These are phyloP conservation scores for Parnassius orleans DNA, from an alignment of 2,888 invertebrate species.

Conservation along the genomic window DNA sequence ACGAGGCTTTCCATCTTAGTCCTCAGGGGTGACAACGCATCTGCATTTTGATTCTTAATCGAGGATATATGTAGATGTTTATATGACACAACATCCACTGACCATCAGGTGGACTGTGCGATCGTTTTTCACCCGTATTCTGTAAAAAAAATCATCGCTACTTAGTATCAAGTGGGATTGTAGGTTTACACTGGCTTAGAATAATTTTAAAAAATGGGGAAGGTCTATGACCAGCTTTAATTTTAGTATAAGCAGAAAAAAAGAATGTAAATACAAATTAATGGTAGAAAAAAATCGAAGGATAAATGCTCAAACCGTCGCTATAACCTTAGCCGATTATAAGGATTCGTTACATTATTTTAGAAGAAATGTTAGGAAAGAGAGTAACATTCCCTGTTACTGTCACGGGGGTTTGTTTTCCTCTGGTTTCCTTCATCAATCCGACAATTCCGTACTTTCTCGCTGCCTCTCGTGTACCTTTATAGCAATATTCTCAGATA, in stretches of 20 bases:
- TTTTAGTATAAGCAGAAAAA: not conserved
- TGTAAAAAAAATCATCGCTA: too few relatives aligned
- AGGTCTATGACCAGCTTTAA: not conserved
- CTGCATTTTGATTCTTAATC: too few relatives aligned
- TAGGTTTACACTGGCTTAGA: too few relatives aligned
- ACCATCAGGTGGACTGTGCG: too few relatives aligned
- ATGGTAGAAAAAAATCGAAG: not conserved
- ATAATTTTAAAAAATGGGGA: not conserved
- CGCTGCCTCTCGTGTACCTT: slow-evolving; percentile 15
- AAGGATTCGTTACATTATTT: slow-evolving; percentile 45
- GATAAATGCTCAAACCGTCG: slow-evolving; percentile 6
- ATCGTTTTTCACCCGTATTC: too few relatives aligned
- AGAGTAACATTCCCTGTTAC: slow-evolving; percentile 50
- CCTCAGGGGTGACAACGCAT: too few relatives aligned
- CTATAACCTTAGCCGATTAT: slow-evolving; percentile 20
- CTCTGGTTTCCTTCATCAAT: slow-evolving; percentile 31
- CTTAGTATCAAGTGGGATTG: too few relatives aligned
- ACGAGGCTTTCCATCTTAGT: too few relatives aligned
- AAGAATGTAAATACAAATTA: not conserved
- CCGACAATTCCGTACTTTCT: slow-evolving; percentile 16
- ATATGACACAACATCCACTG: too few relatives aligned
- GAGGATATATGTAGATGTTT: too few relatives aligned
- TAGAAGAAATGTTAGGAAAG: slow-evolving; percentile 42
- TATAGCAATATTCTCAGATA: slow-evolving; percentile 9
- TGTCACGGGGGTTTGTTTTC: slow-evolving; percentile 44